Base-by-base conservation (phyloP, 2,888 invertebrate genomes). In the Malthinus seriepunctatus region DNA sequence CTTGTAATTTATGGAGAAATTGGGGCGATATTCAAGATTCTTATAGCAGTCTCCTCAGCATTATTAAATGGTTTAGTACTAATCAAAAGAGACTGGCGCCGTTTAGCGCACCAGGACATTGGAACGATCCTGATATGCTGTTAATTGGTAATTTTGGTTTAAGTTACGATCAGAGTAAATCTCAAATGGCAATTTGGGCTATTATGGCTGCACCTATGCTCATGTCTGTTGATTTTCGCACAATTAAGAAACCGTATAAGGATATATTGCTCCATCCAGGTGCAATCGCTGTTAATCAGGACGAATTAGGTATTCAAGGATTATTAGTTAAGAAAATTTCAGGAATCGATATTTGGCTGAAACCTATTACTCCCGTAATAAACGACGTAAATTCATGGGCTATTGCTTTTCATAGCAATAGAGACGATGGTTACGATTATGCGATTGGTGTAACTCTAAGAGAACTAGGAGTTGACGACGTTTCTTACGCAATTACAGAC, bases 121-220 rank as follows among this genome's bases (percentile, higher is more conserved):
- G 86, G 86, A 87, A 87, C 67, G 87, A 88, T 68, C 87, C 87
- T 4, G 87, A 87, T 67, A 87, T 87, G 87, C 71, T 84, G 35
- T 71, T 84, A 38, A 78, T 85, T 56, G 85, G 85, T 6, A 84
- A 85, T 66, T 83, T 76, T 66, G 84, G 84, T 0, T 71, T 86
- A 4, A 86, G 85, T 66, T 79, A 81, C 51, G 86, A 86, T 54
- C 86, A 89, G 74, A 81, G 85, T 63, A 81, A 83, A 70, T 76
- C 82, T 1, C 88, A 88, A 78, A 87, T 89, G 87, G 87, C 86
- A 1, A 75, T 89, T 57, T 88, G 88, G 88, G 80, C 86, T 1
- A 76, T 88, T 42, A 75, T 88, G 67, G 86, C 88, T 1, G 83
- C 88, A 1, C 88, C 88, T 0, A 72, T 88, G 8, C 76, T 88